These are phyloP conservation scores for Toxotes chatareus DNA, from an alignment of 2,113 vertebrate species.

Conservation along the genomic window DNA sequence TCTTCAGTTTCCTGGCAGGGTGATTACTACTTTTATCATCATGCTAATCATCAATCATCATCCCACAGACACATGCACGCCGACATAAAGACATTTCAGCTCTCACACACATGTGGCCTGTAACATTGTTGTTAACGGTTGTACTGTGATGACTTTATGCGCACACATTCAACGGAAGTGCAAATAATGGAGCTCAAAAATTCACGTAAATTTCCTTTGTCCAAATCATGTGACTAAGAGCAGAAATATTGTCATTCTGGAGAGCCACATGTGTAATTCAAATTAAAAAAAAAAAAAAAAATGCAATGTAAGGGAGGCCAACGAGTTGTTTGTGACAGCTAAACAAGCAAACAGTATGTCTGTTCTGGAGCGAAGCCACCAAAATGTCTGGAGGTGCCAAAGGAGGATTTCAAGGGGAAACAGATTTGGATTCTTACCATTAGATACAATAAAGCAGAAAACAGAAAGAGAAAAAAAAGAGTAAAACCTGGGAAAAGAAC, in stretches of 20 bases:
- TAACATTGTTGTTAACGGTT: not conserved
- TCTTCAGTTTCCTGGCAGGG: constrained; percentile 49
- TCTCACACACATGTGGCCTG: constrained; percentile 12
- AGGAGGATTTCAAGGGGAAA: constrained; percentile 18
- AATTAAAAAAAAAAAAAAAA: not conserved
- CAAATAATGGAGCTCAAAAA: not conserved
- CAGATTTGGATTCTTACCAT: constrained; percentile 1
- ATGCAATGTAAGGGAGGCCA: not conserved
- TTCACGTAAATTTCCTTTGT: not conserved
- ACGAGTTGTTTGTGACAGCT: not conserved
- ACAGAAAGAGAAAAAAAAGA: not conserved
- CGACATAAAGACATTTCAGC: constrained; percentile 31
- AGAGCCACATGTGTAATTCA: not conserved
- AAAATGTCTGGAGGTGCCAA: not conserved
- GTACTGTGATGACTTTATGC: not conserved
- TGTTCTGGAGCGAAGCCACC: not conserved
- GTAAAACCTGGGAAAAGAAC: not conserved
- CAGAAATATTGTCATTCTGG: not conserved
- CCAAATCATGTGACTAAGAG: not conserved
- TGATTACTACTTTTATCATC: constrained; percentile 67
- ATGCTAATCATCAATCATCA: constrained; percentile 64
- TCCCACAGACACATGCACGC: constrained; percentile 55
- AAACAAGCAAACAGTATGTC: not conserved
- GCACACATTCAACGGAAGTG: not conserved
- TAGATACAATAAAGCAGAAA: not conserved